Percentiles rank a stretch among this genome's conserved stretches.
Evolutionary conservation across 2,888 invertebrate species (phyloP).

Genomic region (Leptogaster cylindrica): DNA sequence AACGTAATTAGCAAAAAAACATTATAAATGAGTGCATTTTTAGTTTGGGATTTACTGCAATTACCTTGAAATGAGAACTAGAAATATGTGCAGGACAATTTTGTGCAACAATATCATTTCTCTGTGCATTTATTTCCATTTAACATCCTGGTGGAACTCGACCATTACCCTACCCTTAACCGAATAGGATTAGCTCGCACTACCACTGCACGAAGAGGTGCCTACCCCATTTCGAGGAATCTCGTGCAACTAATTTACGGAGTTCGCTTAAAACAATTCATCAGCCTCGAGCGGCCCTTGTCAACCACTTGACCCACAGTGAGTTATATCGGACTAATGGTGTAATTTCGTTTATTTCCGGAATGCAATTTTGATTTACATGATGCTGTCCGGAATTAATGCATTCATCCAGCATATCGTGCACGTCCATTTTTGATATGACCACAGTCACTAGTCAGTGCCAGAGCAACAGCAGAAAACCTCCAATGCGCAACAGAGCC

Average conservation of each 20-base stretch:
- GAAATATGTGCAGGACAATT: too few relatives aligned
- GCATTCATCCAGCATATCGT: background rate
- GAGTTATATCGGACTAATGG: conserved; percentile 17
- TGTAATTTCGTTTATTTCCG: conserved; percentile 34
- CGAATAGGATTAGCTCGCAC: too few relatives aligned
- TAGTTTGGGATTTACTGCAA: too few relatives aligned
- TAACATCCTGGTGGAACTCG: too few relatives aligned
- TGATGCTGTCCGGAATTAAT: conserved; percentile 19
- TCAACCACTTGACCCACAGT: conserved; percentile 11
- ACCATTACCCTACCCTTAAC: too few relatives aligned
- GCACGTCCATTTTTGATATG: background rate
- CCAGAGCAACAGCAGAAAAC: too few relatives aligned
- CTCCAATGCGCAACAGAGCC: background rate
- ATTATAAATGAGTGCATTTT: too few relatives aligned
- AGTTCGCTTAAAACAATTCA: conserved; percentile 19
- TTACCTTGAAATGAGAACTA: too few relatives aligned
- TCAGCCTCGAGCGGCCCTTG: conserved; percentile 11
- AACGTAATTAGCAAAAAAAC: too few relatives aligned
- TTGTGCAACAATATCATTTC: too few relatives aligned
- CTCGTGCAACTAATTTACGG: conserved; percentile 18
- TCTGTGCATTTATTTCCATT: too few relatives aligned
- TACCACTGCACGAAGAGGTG: too few relatives aligned
- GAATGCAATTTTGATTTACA: conserved; percentile 32
- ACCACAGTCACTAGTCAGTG: background rate
- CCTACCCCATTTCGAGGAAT: conserved; percentile 1